These are phyloP conservation scores for pig (Sus scrofa) DNA, from an alignment of 2,113 vertebrate genomes.

Conservation along the genomic window T2T-Sscrofa CM000824.6:144881001-144881500, in stretches of 20 bases:
- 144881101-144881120: not conserved
- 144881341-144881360: not conserved
- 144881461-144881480: not conserved
- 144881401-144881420: not conserved
- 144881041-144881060: not conserved
- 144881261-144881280: not conserved
- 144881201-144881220: not conserved
- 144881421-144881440: not conserved
- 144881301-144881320: not conserved
- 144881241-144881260: not conserved
- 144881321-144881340: not conserved
- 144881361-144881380: not conserved
- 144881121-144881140: not conserved
- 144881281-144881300: not conserved
- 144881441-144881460: not conserved
- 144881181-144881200: not conserved
- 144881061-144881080: not conserved
- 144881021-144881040: not conserved
- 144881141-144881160: not conserved
- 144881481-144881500: not conserved
- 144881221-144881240: not conserved
- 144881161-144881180: not conserved
- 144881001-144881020: not conserved
- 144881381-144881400: not conserved
- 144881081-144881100: not conserved